Conservation (phyloP, 2,797 vertebrate genomes). For the Microctenopoma lineatum region DNA sequence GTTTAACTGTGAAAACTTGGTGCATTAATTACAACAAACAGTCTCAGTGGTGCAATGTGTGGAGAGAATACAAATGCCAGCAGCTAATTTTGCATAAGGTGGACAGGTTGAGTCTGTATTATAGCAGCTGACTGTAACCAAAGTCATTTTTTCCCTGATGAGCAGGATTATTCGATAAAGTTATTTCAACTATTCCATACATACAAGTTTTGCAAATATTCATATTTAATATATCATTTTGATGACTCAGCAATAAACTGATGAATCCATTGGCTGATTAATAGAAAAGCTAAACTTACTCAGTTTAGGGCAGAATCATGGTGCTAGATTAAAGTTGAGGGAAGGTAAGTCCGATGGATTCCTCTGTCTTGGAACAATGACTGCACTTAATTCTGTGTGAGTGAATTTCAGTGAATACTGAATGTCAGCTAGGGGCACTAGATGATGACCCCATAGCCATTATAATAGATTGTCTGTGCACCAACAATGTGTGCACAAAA, state of each 20-base stretch:
- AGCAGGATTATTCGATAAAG: background rate
- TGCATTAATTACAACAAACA: constrained; percentile 48
- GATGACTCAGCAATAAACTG: too few relatives aligned
- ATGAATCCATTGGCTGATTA: too few relatives aligned
- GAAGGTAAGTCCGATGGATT: background rate
- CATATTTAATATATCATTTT: too few relatives aligned
- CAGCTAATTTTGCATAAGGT: constrained; percentile 28
- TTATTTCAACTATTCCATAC: too few relatives aligned
- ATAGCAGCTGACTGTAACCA: constrained; percentile 15
- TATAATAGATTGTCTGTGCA: background rate
- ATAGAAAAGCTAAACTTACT: background rate
- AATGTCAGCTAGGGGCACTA: background rate
- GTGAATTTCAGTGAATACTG: background rate
- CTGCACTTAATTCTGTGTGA: background rate
- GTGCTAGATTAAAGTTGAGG: background rate
- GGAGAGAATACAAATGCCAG: constrained; percentile 20
- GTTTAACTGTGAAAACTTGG: constrained; percentile 32
- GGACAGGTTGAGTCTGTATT: constrained; percentile 11
- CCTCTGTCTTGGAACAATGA: background rate
- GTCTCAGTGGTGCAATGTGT: constrained; percentile 36
- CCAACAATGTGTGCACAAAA: background rate
- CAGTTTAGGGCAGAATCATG: background rate
- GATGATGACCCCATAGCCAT: background rate
- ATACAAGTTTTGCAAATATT: too few relatives aligned
- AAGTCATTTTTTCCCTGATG: constrained; percentile 17